A percentile compares a stretch with the other conserved stretches of the same genome.
phyloP scores from a whole-genome alignment of 2,888 invertebrate genomes.

The Drosophila mulleri region DNA sequence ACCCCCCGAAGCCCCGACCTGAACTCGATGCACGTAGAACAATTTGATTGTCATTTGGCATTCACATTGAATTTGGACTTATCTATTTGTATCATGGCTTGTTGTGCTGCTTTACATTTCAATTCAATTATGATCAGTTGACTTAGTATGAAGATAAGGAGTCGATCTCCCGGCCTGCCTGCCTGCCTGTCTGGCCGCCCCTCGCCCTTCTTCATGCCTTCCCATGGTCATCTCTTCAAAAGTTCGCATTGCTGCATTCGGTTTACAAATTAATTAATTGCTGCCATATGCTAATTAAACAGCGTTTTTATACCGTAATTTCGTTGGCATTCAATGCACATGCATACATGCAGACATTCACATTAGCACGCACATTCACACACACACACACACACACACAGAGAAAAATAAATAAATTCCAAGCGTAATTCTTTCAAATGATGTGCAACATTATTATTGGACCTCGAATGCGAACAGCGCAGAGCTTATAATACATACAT shows the following conservation, averaged over 20 bases:
- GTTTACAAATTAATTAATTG: conserved; percentile 78
- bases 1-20: background rate
- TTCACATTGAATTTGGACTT: background rate
- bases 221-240: background rate
- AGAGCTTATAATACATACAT: conserved; percentile 16
- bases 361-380: background rate
- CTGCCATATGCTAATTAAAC: conserved; percentile 81
- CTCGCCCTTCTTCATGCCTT: background rate
- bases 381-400: background rate
- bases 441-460: conserved; percentile 33
- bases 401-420: conserved; percentile 46
- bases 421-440: conserved; percentile 46
- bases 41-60: background rate
- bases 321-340: conserved; percentile 26
- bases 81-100: background rate
- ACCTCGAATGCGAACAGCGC: conserved; percentile 10
- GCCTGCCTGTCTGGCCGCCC: background rate
- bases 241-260: conserved; percentile 34
- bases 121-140: conserved; percentile 76
- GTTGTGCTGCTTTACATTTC: conserved; percentile 38
- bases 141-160: conserved; percentile 60
- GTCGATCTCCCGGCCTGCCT: background rate
- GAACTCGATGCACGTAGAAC: background rate
- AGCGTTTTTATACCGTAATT: conserved; percentile 67
- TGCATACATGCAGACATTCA: background rate